Conservation (phyloP, 2,113 vertebrate species). For the Pygoscelis antarcticus region DNA sequence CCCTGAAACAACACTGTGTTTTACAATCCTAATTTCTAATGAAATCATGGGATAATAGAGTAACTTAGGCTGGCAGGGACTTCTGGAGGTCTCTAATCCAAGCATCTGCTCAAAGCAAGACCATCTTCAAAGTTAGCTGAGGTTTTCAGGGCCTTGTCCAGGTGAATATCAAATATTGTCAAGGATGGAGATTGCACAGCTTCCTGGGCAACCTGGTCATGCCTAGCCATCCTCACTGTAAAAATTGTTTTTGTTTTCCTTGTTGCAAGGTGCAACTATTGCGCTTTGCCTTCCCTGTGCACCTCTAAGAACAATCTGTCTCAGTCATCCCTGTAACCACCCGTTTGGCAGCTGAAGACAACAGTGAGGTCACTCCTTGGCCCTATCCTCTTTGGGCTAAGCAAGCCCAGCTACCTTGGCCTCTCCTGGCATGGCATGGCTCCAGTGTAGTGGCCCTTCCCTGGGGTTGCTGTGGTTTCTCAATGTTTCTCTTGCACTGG, state of each 20-base stretch:
- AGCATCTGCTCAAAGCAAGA: not conserved
- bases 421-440: rapidly evolving
- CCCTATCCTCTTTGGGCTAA: not conserved
- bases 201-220: not conserved
- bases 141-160: not conserved
- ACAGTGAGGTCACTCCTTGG: not conserved
- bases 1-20: not conserved
- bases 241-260: not conserved
- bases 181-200: not conserved
- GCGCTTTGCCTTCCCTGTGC: not conserved
- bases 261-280: not conserved
- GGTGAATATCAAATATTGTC: not conserved
- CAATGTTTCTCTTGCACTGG: not conserved
- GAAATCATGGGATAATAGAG: not conserved
- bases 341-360: rapidly evolving
- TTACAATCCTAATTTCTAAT: not conserved
- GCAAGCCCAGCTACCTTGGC: not conserved
- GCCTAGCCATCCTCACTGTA: not conserved
- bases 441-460: not conserved
- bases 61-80: not conserved
- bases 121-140: not conserved
- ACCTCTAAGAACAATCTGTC: not conserved
- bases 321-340: not conserved
- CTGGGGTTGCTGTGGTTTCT: not conserved
- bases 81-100: not conserved